Evolutionary conservation across 2,797 vertebrate species (phyloP).

Genomic region (Anabas testudineus): DNA sequence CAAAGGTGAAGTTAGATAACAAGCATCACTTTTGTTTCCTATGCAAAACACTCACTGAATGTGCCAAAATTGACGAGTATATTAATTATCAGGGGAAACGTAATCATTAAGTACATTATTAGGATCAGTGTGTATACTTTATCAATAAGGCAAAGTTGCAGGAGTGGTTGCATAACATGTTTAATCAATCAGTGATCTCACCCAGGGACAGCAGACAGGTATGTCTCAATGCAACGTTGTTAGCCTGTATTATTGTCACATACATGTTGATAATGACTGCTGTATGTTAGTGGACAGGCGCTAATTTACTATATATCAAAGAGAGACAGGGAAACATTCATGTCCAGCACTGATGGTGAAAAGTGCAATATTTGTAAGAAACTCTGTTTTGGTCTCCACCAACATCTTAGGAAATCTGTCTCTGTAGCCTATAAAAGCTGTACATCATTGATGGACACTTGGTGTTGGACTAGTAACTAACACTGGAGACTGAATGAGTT

Average conservation of each 20-base stretch:
- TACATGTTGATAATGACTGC: too few species aligned
- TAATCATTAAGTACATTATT: constrained; percentile 15
- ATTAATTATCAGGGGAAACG: constrained; percentile 16
- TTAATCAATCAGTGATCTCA: not conserved
- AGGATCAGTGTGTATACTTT: not conserved
- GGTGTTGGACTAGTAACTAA: not conserved
- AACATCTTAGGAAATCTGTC: not conserved
- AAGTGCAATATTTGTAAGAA: too few species aligned
- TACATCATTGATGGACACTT: too few species aligned
- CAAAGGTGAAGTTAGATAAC: constrained; percentile 37
- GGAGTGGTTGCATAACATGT: constrained; percentile 4
- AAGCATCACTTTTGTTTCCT: constrained; percentile 23
- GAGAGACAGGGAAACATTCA: too few species aligned
- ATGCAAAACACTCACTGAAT: constrained; percentile 15
- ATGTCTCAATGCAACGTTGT: too few species aligned
- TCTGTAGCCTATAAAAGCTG: too few species aligned
- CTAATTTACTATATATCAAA: too few species aligned
- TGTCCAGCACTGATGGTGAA: too few species aligned
- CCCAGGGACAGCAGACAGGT: too few species aligned
- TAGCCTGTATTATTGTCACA: too few species aligned
- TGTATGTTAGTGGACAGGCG: too few species aligned
- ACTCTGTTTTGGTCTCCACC: not conserved
- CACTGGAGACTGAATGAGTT: not conserved
- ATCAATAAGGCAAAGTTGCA: constrained; percentile 6
- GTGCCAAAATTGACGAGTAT: constrained; percentile 12